Base-by-base conservation (phyloP, 2,888 invertebrate genomes). In the Drosophila silvestris region DNA sequence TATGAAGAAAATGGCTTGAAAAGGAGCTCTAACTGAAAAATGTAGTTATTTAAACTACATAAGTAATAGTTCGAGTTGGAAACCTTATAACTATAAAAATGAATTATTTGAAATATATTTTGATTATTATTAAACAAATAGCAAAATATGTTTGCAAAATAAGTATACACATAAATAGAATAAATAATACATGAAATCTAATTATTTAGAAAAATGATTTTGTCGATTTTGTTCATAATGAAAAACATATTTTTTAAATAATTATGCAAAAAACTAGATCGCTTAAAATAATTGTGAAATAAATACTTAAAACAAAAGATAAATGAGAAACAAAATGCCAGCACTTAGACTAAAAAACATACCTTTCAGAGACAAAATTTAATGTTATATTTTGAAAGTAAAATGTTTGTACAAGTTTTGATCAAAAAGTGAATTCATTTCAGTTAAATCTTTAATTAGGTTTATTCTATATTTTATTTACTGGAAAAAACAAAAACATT, bases 81-180 rank as follows among this genome's bases (percentile, higher is more conserved):
- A 26, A 26, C 7, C 4, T 47, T 7, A 7, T 1, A 22, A 22
- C 4, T 14, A 9, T 26, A 47, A 5, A 26, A 22, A 9, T 2
- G 2, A 47, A 7, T 14, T 9, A 44, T 9, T 9, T 47, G 16
- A 47, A 2, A 16, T 26, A 47, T 26, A 0, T 28, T 22, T 44
- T 2, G 22, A 44, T 44, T 22, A 22, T n/a, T 39, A n/a, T 14
- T 22, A 44, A 22, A 1, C 22, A 44, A 22, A 44, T 22, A 5
- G 3, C 22, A 14, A 44, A 44, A 22, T 6, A 5, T 3, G 2
- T 22, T 14, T 22, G 35, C 12, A 44, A 44, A 6, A 22, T 14
- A 14, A 37, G 2, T 3, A 16, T 1, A 3, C 19, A 12, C 0
- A 5, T 12, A n/a, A 41, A 12, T n/a, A n/a, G 0, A 41, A 41